These are phyloP conservation scores for Eueides isabella DNA, from an alignment of 1,140 invertebrate species.

Conservation along the genomic window DNA sequence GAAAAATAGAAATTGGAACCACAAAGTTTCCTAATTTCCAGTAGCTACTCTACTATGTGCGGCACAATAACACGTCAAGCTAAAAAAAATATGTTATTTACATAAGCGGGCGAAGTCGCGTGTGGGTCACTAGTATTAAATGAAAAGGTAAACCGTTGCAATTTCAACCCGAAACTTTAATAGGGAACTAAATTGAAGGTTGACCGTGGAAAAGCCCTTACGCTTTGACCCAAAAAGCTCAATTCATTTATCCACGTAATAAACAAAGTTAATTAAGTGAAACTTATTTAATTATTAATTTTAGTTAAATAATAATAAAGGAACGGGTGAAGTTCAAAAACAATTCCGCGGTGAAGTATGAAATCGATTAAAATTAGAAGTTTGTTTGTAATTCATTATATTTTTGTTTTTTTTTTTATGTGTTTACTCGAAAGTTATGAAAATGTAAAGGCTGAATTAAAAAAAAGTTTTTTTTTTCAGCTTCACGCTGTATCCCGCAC, in stretches of 20 bases:
- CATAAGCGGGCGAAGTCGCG: no score
- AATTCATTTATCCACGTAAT: slow-evolving; percentile 28
- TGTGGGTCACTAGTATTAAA: neutral
- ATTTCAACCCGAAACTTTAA: slow-evolving; percentile 16
- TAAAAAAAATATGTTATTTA: no score
- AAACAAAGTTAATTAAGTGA: slow-evolving; percentile 35
- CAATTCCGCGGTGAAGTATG: slow-evolving; percentile 6
- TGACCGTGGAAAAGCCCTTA: slow-evolving; percentile 25
- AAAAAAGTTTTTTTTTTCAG: no score
- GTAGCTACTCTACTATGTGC: no score
- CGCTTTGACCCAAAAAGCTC: slow-evolving; percentile 25
- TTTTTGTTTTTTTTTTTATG: neutral
- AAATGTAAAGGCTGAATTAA: no score
- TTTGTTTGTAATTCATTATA: neutral
- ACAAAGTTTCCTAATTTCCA: no score
- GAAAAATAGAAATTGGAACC: no score
- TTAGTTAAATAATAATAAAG: slow-evolving; percentile 26
- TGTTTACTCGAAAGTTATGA: no score
- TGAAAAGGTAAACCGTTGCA: slow-evolving; percentile 19
- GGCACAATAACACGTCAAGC: no score
- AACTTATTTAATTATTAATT: slow-evolving; percentile 36
- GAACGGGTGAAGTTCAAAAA: slow-evolving; percentile 16
- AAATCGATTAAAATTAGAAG: neutral
- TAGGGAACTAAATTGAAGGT: slow-evolving; percentile 30
- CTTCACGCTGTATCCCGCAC: no score